Percentiles rank a stretch among this genome's conserved stretches.
Evolutionary conservation across 2,113 vertebrate genomes (phyloP).

Genomic region (Proteles cristata): DNA sequence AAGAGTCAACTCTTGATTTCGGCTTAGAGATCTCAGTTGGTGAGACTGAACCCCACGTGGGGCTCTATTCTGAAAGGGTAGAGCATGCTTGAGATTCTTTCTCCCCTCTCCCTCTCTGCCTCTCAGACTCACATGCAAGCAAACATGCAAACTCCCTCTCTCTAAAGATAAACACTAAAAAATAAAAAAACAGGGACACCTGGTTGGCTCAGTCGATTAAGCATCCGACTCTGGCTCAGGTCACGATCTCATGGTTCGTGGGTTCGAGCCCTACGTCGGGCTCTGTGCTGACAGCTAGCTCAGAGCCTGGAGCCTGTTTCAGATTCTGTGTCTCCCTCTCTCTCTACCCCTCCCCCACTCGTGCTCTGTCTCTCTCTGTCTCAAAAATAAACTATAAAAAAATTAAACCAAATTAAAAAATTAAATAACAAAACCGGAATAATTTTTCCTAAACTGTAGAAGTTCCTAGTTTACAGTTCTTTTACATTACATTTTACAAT

Average conservation of each 20-base stretch:
- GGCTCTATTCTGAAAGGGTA: background rate
- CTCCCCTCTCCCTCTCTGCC: background rate
- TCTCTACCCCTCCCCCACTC: background rate
- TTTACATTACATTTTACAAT: slow-evolving; percentile 94
- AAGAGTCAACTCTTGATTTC: background rate
- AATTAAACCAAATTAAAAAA: too few relatives aligned
- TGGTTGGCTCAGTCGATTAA: background rate
- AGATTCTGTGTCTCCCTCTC: background rate
- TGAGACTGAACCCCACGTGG: background rate
- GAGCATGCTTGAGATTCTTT: background rate
- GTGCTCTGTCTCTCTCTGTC: background rate
- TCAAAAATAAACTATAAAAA: too few relatives aligned
- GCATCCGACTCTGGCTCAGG: background rate
- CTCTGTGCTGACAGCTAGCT: background rate
- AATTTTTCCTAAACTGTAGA: slow-evolving; percentile 90
- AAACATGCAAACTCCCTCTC: too few relatives aligned
- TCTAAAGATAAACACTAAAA: background rate
- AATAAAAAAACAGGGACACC: background rate
- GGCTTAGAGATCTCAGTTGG: background rate
- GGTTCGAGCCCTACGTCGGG: background rate
- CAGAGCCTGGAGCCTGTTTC: background rate
- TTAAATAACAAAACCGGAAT: too few relatives aligned
- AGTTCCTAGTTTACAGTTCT: slow-evolving; percentile 92
- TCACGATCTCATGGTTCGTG: background rate
- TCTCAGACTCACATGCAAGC: background rate